Base-by-base conservation (phyloP, 2,797 vertebrate genomes). In the Melanotaenia maccullochi region DNA sequence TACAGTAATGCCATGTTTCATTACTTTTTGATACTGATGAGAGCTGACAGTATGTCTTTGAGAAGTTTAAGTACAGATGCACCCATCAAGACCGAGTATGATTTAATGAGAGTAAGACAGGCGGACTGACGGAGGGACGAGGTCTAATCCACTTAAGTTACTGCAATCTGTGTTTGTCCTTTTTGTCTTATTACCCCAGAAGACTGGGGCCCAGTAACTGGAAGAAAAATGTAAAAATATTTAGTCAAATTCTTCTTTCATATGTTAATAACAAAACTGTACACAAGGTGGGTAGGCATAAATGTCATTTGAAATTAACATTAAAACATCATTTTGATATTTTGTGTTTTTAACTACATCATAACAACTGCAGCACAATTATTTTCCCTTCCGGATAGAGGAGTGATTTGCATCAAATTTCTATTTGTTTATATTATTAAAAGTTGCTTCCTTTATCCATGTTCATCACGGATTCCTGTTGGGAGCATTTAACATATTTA, bases 1-100 rank as follows among this genome's bases (percentile, higher is more conserved):
- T 71, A 78, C 60, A 79, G 76, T 76, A 81, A 73, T 86, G 76
- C 61, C 75, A 38, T 61, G 66, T 89, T 90, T 89, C 79, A 83
- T 93, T 86, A 72, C 76, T 71, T 82, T 81, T 76, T 92, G 89
- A 92, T 71, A 71, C 60, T 89, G 80, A 93, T 90, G 72, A 75
- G 61, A 28, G 36, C 62, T 89, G 92, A 84, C 87, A 60, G 79
- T 60, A 71, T 24, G 55, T 85, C 85, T 90, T 75, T 65, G 82
- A 89, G 88, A 91, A 78, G 78, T 87, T 82, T 76, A 62, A 87
- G 81, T 71, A 72, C 64, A 82, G 75, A 80, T 33, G 78, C 63
- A 84, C 89, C 83, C 78, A 86, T 89, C 75, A 76, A 65, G 70
- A 81, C 54, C 38, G 73, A 82, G 59, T 49, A 82, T 72, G 68